Percentiles rank a stretch among this genome's conserved stretches.
phyloP scores from a whole-genome alignment of 35 echinoderm and acorn worm species.

The Ophiothrix spiculata region DNA sequence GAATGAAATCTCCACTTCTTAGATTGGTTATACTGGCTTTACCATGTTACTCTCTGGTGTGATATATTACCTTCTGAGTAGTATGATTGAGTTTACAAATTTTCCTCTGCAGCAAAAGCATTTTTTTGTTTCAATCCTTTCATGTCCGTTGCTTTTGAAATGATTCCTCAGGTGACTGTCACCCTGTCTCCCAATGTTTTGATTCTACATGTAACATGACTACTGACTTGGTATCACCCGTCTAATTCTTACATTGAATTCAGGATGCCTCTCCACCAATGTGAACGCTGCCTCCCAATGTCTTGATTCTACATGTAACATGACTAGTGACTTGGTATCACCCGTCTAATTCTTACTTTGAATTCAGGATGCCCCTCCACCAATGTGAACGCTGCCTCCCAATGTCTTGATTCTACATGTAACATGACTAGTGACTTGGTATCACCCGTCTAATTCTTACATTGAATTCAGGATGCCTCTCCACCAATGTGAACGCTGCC shows the following conservation, averaged over 20 bases:
- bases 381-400: slow-evolving; percentile 87
- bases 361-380: slow-evolving; percentile 92
- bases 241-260: slow-evolving; percentile 98
- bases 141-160: too few relatives aligned
- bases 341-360: slow-evolving; percentile 99
- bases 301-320: slow-evolving; percentile 92
- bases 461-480: slow-evolving; percentile 94
- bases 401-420: slow-evolving; percentile 94
- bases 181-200: slow-evolving; percentile 89
- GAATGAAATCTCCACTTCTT: too few relatives aligned
- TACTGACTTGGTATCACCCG: slow-evolving; percentile 76
- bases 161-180: too few relatives aligned
- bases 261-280: slow-evolving; percentile 88
- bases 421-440: slow-evolving; percentile 67
- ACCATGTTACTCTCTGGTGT: too few relatives aligned
- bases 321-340: slow-evolving; percentile 63
- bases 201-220: slow-evolving; percentile 86
- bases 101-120: too few relatives aligned
- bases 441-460: slow-evolving; percentile 99
- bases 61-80: too few relatives aligned
- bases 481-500: slow-evolving; percentile 80
- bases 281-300: slow-evolving; percentile 95
- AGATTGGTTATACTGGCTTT: too few relatives aligned
- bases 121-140: too few relatives aligned
- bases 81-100: too few relatives aligned